A percentile compares a stretch with the other conserved stretches of the same genome.
Conservation (phyloP, 1,140 invertebrate genomes). For the Drosophila arizonae region DNA sequence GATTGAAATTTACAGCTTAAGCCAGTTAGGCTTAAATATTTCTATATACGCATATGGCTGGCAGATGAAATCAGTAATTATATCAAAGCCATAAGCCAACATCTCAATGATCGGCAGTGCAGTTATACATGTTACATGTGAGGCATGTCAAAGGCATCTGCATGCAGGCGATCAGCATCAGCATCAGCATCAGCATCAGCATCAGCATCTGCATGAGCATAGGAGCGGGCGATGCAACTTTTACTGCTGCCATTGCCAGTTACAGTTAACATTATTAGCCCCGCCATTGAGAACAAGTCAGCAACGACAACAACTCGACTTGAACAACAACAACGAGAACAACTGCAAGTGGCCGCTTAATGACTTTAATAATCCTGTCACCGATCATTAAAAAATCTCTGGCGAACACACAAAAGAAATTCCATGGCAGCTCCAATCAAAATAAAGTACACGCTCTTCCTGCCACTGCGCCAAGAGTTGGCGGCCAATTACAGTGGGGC, state of each 20-base stretch:
- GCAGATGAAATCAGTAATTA: conserved; percentile 1
- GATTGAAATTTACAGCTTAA: too few species aligned
- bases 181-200: conserved; percentile 14
- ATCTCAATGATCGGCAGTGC: conserved; percentile 11
- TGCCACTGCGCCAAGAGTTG: conserved; percentile 36
- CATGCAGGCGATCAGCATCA: neutral
- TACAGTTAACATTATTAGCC: conserved; percentile 74
- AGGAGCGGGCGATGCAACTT: conserved; percentile 41
- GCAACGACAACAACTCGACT: conserved; percentile 33
- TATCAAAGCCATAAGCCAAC: conserved; percentile 1
- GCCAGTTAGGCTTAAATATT: conserved; percentile 1
- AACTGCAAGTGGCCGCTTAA: conserved; percentile 62
- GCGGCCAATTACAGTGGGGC: conserved; percentile 45
- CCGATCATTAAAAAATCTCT: conserved; percentile 80
- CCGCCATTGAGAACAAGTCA: conserved; percentile 37
- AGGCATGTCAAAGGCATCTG: conserved; percentile 26
- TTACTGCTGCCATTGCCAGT: conserved; percentile 63
- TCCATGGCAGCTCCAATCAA: conserved; percentile 81
- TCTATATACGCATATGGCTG: neutral
- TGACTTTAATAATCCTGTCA: conserved; percentile 82
- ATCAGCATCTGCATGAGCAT: conserved; percentile 46
- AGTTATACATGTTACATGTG: conserved; percentile 6
- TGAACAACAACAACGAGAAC: conserved; percentile 25
- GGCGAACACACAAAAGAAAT: conserved; percentile 78
- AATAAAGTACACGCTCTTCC: conserved; percentile 79